phyloP scores from a whole-genome alignment of 2,888 invertebrate species.

The Mythimna vitellina region DNA sequence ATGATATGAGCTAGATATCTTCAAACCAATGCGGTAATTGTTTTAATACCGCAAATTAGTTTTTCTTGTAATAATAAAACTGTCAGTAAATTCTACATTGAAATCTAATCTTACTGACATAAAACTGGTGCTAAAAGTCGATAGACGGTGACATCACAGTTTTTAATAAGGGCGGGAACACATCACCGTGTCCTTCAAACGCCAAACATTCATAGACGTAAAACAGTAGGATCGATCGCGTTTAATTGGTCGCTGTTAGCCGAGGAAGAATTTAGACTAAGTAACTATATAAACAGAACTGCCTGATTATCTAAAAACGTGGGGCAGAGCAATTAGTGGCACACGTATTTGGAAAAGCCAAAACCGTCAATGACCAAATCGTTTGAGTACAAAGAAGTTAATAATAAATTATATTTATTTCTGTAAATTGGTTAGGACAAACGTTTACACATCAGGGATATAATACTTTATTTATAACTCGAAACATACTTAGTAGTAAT shows the following conservation, averaged over 20 bases:
- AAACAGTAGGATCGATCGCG: conserved; percentile 40
- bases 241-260: conserved; percentile 12
- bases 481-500: no score
- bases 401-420: no score
- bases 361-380: not conserved
- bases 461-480: no score
- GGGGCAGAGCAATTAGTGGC: conserved; percentile 1
- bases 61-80: conserved; percentile 2
- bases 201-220: not conserved
- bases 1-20: no score
- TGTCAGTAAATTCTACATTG: conserved; percentile 2
- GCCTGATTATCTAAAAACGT: not conserved
- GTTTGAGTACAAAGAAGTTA: no score
- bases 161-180: conserved; percentile 17
- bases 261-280: conserved; percentile 21
- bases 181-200: conserved; percentile 26
- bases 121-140: conserved; percentile 9
- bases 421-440: no score
- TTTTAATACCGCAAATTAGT: conserved; percentile 6
- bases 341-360: not conserved
- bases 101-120: conserved; percentile 16
- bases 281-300: conserved; percentile 18
- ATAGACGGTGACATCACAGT: conserved; percentile 14
- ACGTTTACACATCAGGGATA: no score
- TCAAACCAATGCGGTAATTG: not conserved